A percentile compares a stretch with the other conserved stretches of the same genome.
phyloP scores from a whole-genome alignment of 2,888 invertebrate species.

The Diploptera punctata region DNA sequence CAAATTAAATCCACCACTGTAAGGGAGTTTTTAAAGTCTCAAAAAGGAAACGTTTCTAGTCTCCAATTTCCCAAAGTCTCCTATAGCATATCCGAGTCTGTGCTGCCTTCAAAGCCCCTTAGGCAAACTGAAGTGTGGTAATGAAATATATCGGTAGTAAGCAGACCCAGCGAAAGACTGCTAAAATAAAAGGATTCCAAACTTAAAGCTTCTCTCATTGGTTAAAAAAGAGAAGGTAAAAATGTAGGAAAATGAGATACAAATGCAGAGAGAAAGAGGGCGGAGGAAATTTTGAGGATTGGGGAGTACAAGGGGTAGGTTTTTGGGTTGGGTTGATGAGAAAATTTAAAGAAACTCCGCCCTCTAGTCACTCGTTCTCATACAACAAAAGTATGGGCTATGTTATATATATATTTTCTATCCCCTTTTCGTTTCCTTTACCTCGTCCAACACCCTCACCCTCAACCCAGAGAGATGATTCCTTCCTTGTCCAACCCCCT shows the following conservation, averaged over 20 bases:
- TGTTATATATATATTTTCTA: slow-evolving; percentile 23
- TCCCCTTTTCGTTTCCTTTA: slow-evolving; percentile 31
- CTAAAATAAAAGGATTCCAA: slow-evolving; percentile 15
- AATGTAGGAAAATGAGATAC: slow-evolving; percentile 15
- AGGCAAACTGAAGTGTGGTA: neutral
- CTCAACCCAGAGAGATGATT: slow-evolving; percentile 31
- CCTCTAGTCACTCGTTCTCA: slow-evolving; percentile 22
- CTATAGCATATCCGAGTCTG: too few relatives aligned
- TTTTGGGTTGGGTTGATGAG: slow-evolving; percentile 23
- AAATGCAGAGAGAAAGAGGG: slow-evolving; percentile 15
- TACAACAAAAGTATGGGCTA: slow-evolving; percentile 19
- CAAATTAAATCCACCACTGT: too few relatives aligned
- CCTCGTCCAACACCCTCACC: slow-evolving; percentile 26
- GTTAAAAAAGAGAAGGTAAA: slow-evolving; percentile 15
- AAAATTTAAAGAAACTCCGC: slow-evolving; percentile 36
- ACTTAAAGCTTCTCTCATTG: slow-evolving; percentile 16
- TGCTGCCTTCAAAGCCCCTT: neutral
- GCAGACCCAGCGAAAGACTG: neutral
- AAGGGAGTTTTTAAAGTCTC: too few relatives aligned
- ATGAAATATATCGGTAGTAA: neutral
- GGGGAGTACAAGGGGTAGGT: slow-evolving; percentile 3
- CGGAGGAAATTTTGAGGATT: slow-evolving; percentile 1
- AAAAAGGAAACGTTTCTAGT: too few relatives aligned
- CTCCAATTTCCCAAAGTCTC: too few relatives aligned
- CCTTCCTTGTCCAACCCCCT: slow-evolving; percentile 31